Evolutionary conservation across 2,113 vertebrate species (phyloP).

Genomic region (Vulpes vulpes): DNA sequence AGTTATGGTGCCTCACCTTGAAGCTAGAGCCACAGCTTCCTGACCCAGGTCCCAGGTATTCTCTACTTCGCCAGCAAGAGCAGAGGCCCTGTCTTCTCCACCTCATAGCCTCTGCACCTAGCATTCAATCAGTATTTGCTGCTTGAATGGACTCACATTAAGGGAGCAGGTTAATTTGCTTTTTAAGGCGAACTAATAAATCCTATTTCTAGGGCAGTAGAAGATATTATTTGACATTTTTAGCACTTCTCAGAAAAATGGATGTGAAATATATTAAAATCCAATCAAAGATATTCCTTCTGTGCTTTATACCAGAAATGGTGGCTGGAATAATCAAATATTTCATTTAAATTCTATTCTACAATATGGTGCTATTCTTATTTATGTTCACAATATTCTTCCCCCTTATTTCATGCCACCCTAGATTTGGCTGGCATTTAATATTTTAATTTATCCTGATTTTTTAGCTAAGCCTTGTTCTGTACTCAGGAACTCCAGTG

Average conservation of each 20-base stretch:
- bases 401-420: background rate
- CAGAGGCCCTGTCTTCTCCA: background rate
- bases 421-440: background rate
- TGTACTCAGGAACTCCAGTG: background rate
- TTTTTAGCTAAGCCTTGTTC: background rate
- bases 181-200: constrained; percentile 61
- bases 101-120: background rate
- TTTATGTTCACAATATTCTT: background rate
- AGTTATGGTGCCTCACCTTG: background rate
- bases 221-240: constrained; percentile 53
- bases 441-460: background rate
- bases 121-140: background rate
- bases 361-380: background rate
- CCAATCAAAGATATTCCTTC: background rate
- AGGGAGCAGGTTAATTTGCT: background rate
- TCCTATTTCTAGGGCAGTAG: background rate
- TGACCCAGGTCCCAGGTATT: background rate
- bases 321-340: background rate
- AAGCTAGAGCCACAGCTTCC: background rate
- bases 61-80: background rate
- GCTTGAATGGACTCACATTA: background rate
- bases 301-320: background rate
- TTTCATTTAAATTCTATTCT: constrained; percentile 33
- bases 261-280: constrained; percentile 21
- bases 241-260: constrained; percentile 46